These are phyloP conservation scores for Hydrozoanthus tunicans DNA, from an alignment of 64 coral and sea anemone species.

Conservation along the genomic window DNA sequence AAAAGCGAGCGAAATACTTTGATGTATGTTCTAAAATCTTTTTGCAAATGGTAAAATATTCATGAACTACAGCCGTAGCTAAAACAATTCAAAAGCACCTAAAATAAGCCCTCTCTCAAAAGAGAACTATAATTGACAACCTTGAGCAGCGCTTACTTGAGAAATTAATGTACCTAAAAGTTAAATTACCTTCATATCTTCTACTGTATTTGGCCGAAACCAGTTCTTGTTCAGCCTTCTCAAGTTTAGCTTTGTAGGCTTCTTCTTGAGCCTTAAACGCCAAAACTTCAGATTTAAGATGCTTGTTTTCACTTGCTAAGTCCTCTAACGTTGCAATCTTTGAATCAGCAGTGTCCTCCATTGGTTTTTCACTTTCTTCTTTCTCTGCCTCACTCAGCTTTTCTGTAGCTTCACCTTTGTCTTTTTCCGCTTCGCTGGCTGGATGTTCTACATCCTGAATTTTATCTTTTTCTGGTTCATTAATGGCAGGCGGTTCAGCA, in stretches of 20 bases:
- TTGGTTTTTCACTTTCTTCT: background rate
- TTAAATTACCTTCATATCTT: constrained; percentile 39
- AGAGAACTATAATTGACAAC: no score
- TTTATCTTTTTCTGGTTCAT: constrained; percentile 4
- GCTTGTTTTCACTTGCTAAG: constrained; percentile 63
- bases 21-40: no score
- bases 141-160: no score
- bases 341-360: background rate
- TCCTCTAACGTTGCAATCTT: constrained; percentile 16
- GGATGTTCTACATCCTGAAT: no score
- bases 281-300: constrained; percentile 64
- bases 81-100: no score
- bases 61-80: no score
- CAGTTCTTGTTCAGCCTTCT: constrained; percentile 69
- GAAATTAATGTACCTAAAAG: background rate
- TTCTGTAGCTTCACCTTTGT: background rate
- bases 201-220: constrained; percentile 44
- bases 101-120: no score
- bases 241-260: constrained; percentile 63
- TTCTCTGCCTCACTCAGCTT: background rate
- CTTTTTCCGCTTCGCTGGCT: background rate
- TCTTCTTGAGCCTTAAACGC: constrained; percentile 63
- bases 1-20: no score
- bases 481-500: background rate
- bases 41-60: no score